phyloP scores from a whole-genome alignment of 2,888 invertebrate genomes.

The Aethes cnicana region DNA sequence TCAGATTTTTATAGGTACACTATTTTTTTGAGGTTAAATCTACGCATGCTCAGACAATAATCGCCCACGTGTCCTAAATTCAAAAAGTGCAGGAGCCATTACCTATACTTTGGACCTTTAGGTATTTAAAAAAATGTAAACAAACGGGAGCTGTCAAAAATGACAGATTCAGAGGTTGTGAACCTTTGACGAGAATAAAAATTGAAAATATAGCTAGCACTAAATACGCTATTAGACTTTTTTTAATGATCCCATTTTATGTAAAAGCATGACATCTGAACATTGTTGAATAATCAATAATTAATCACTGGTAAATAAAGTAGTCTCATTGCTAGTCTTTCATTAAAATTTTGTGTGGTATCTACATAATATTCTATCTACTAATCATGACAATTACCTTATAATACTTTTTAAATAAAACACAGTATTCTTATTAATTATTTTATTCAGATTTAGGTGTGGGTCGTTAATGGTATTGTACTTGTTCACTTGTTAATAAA shows the following conservation, averaged over 20 bases:
- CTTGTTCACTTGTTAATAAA: no score
- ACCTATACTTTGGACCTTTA: constrained; percentile 3
- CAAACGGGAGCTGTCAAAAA: constrained; percentile 1
- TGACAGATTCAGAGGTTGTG: neutral
- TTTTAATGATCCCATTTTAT: neutral
- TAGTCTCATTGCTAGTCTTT: neutral
- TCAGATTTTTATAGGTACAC: no score
- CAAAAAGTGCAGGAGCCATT: no score
- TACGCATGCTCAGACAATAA: no score
- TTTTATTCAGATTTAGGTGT: no score
- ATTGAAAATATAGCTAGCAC: neutral
- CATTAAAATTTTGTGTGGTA: neutral
- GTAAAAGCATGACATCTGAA: neutral
- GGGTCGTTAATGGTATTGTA: no score
- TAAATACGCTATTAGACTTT: neutral
- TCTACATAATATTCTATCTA: no score
- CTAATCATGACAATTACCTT: neutral
- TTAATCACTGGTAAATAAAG: neutral
- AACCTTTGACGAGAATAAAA: neutral
- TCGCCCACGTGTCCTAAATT: no score
- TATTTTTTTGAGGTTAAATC: no score
- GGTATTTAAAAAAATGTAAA: no score
- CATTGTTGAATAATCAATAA: neutral
- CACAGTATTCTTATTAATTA: no score
- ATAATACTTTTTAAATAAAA: no score